These are phyloP conservation scores for Watsonalla binaria DNA, from an alignment of 2,888 invertebrate species.

Conservation along the genomic window DNA sequence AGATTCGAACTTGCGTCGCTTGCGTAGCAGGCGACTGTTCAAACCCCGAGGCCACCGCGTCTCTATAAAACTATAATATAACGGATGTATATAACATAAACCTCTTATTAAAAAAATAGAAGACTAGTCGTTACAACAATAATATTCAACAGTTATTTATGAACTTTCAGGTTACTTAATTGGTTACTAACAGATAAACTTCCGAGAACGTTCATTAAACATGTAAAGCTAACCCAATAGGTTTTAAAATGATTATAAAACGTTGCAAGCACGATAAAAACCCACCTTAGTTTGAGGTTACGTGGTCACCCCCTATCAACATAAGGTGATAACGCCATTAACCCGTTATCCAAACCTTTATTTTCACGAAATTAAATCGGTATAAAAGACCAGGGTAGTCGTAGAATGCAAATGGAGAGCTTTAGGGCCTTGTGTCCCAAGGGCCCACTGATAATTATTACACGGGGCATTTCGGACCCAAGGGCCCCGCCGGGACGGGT, in stretches of 20 bases:
- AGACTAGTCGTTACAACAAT: too few species aligned
- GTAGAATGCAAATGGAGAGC: conserved; percentile 57
- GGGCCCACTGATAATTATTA: conserved; percentile 78
- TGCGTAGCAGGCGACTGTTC: too few species aligned
- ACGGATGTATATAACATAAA: too few species aligned
- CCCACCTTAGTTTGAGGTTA: neutral
- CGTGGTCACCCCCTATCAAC: neutral
- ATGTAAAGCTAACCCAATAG: too few species aligned
- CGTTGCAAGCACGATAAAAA: neutral
- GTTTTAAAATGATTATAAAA: neutral
- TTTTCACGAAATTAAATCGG: conserved; percentile 45
- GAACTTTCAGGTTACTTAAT: too few species aligned
- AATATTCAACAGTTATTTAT: too few species aligned
- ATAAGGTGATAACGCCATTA: conserved; percentile 11
- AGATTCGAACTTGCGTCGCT: too few species aligned
- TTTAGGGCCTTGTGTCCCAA: conserved; percentile 38
- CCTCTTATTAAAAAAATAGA: too few species aligned
- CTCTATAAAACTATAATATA: too few species aligned
- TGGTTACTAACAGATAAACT: too few species aligned
- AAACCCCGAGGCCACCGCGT: too few species aligned
- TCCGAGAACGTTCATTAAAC: too few species aligned
- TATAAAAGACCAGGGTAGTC: conserved; percentile 40
- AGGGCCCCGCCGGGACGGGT: conserved; percentile 45
- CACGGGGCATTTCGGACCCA: conserved; percentile 42
- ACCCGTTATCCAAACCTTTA: conserved; percentile 34